These are phyloP conservation scores for Diabrotica balteata DNA, from an alignment of 2,888 invertebrate species.

Conservation along the genomic window DNA sequence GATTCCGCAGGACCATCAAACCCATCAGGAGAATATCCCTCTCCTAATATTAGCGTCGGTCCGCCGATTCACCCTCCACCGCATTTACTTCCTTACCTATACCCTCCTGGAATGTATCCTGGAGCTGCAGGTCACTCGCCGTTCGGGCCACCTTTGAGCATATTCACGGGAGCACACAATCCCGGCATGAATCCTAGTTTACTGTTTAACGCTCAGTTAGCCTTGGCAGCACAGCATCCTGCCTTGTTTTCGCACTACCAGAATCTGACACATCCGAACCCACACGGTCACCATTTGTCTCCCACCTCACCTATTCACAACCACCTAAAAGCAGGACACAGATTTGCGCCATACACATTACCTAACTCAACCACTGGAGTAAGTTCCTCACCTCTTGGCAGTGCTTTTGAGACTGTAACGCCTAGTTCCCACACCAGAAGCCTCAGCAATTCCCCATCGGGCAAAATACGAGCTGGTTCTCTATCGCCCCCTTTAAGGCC, in stretches of 20 bases:
- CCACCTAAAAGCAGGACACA: constrained; percentile 74
- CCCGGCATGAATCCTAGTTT: constrained; percentile 82
- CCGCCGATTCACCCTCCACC: constrained; percentile 92
- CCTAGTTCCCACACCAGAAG: constrained; percentile 75
- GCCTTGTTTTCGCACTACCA: constrained; percentile 75
- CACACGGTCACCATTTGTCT: constrained; percentile 60
- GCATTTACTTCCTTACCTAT: constrained; percentile 88
- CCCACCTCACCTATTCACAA: constrained; percentile 71
- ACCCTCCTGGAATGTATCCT: constrained; percentile 88
- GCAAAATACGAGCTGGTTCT: constrained; percentile 58
- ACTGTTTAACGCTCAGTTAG: constrained; percentile 87
- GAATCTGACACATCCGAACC: constrained; percentile 69
- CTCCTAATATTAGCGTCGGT: constrained; percentile 93
- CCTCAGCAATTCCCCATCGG: constrained; percentile 68
- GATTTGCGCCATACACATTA: constrained; percentile 90
- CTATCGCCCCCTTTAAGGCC: constrained; percentile 66
- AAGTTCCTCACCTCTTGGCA: constrained; percentile 70
- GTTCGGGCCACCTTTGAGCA: constrained; percentile 74
- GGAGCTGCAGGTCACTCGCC: constrained; percentile 66
- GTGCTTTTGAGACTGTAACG: constrained; percentile 90
- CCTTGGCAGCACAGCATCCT: constrained; percentile 87
- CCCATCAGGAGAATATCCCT: constrained; percentile 72
- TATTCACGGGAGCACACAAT: constrained; percentile 68
- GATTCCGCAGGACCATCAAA: constrained; percentile 64
- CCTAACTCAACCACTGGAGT: constrained; percentile 66